A percentile compares a stretch with the other conserved stretches of the same genome.
phyloP scores from a whole-genome alignment of 1,140 invertebrate species.

The Sesamia nonagrioides region DNA sequence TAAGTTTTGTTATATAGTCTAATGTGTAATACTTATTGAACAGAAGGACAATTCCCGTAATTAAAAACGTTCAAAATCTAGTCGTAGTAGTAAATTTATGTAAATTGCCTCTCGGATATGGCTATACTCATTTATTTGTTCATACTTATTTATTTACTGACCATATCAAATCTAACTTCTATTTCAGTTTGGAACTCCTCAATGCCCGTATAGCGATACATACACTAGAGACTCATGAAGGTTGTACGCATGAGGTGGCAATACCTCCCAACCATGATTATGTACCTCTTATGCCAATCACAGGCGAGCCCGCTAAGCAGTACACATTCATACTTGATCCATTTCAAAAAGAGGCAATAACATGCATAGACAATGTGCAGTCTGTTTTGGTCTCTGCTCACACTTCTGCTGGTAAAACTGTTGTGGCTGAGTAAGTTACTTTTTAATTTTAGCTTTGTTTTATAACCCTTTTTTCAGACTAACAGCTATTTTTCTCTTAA shows the following conservation, averaged over 20 bases:
- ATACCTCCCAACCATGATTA: conserved; percentile 95
- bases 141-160: too few species aligned
- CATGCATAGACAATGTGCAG: conserved; percentile 99
- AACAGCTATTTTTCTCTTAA: neutral
- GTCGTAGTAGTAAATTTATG: too few species aligned
- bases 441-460: conserved; percentile 89
- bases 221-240: conserved; percentile 95
- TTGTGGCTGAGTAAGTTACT: conserved; percentile 97
- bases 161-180: neutral
- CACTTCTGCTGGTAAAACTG: conserved; percentile 99
- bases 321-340: conserved; percentile 99
- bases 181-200: conserved; percentile 89
- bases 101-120: neutral
- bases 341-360: conserved; percentile 99
- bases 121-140: too few species aligned
- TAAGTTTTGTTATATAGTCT: conserved; percentile 53
- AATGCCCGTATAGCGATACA: conserved; percentile 93
- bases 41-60: too few species aligned
- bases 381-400: conserved; percentile 99
- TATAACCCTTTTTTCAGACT: neutral
- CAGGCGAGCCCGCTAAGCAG: conserved; percentile 94
- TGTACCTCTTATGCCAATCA: conserved; percentile 89
- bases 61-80: neutral
- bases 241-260: conserved; percentile 97
- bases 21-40: too few species aligned